Base-by-base conservation (phyloP, 2,888 invertebrate genomes). In the Megamerina dolium region DNA sequence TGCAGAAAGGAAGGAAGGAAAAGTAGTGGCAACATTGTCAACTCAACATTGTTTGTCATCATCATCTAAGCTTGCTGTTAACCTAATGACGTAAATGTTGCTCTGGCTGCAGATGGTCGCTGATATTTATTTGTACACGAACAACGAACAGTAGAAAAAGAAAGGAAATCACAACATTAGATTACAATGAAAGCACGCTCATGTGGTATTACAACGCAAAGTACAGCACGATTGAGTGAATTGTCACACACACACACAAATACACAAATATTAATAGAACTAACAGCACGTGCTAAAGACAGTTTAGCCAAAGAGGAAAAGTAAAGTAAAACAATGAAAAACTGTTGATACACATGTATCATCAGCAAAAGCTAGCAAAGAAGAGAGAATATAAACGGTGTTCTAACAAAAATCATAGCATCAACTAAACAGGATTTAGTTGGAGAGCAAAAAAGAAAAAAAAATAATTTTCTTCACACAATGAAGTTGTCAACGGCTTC, bases 271-370 rank as follows among this genome's bases (percentile, higher is more conserved):
- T 51, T 14, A 33, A 55, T 51, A 58, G 16, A 18, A 34, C 5
- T 10, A 43, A 47, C 51, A 51, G 61, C 63, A 61, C 63, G 63
- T 63, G 62, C 58, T 54, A 55, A 50, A 58, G 61, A 61, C 61
- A 57, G 54, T 52, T 41, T 59, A 61, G 61, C 59, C 59, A 59
- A 61, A 17, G 27, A 4, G 10, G 27, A 35, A 35, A 35, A 17
- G 8, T 12, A 27, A 17, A n/a, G n/a, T n/a, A n/a, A n/a, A n/a
- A 42, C 38, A 39, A 35, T 41, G 33, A 41, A 14, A 23, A 36
- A 19, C 16, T 36, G 36, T 19, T 36, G 23, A 9, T 36, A n/a
- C 18, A n/a, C n/a, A n/a, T n/a, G n/a, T n/a, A n/a, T n/a, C n/a
- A n/a, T n/a, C n/a, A n/a, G n/a, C n/a, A n/a, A 37, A 27, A 27